Conservation (phyloP, 1,140 invertebrate species). For the Chelonus insularis region DNA sequence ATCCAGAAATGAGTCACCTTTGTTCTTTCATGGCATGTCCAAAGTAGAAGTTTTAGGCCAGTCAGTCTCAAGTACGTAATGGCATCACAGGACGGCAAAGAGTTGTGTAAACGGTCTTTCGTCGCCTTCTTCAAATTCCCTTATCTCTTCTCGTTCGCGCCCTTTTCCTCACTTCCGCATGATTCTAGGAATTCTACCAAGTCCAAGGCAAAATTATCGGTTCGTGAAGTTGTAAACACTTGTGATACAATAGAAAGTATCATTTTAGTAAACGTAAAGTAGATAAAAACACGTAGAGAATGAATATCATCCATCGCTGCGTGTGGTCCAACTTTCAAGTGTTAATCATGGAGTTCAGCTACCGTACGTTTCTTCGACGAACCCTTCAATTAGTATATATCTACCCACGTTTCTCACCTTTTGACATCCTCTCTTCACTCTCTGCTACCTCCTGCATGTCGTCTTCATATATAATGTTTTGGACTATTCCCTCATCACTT, state of each 20-base stretch:
- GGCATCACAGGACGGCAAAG: constrained; percentile 40
- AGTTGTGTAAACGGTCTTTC: constrained; percentile 53
- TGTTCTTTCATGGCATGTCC: constrained; percentile 30
- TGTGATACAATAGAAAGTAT: background rate
- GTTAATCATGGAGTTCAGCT: constrained; percentile 54
- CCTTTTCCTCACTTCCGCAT: constrained; percentile 29
- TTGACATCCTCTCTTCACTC: background rate
- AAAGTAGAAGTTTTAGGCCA: constrained; percentile 54
- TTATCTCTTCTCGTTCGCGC: constrained; percentile 18
- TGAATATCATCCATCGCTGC: constrained; percentile 34
- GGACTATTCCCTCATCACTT: constrained; percentile 2
- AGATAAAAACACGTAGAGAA: background rate
- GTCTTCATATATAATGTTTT: background rate
- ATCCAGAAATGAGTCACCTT: background rate
- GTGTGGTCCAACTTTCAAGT: constrained; percentile 53
- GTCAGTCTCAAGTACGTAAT: constrained; percentile 55
- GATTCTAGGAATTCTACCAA: constrained; percentile 1
- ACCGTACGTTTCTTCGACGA: constrained; percentile 50
- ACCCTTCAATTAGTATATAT: constrained; percentile 58
- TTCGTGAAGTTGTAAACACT: too few species aligned
- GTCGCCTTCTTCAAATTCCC: background rate
- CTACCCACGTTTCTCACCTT: constrained; percentile 25
- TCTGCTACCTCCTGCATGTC: background rate
- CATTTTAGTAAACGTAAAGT: background rate
- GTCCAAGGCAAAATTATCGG: too few species aligned